Evolutionary conservation across 2,888 invertebrate species (phyloP).

Genomic region (Cistogaster globosa): DNA sequence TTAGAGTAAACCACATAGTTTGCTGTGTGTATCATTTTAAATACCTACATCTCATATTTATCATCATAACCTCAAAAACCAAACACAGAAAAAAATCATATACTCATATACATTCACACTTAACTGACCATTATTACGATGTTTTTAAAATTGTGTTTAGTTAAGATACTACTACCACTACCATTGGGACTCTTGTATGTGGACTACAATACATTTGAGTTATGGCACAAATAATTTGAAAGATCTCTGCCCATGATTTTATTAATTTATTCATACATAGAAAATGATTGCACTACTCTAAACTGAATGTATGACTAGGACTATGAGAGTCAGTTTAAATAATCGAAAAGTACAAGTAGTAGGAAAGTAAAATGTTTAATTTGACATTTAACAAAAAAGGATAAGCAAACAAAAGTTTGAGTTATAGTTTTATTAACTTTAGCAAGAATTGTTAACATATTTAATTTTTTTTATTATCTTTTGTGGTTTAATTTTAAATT

Average conservation of each 20-base stretch:
- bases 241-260: conserved; percentile 44
- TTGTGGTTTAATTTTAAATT: too few relatives aligned
- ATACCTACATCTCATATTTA: conserved; percentile 41
- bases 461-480: too few relatives aligned
- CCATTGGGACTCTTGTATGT: too few relatives aligned
- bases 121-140: conserved; percentile 31
- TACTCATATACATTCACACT: background rate
- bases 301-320: background rate
- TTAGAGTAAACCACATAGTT: background rate
- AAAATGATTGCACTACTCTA: conserved; percentile 43
- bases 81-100: background rate
- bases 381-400: background rate
- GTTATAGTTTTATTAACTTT: background rate
- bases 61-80: conserved; percentile 38
- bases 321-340: conserved; percentile 32
- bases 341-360: conserved; percentile 5
- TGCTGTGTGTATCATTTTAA: conserved; percentile 14
- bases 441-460: too few relatives aligned
- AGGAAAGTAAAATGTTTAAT: background rate
- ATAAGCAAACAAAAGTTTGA: background rate
- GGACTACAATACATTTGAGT: too few relatives aligned
- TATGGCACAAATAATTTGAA: background rate
- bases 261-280: conserved; percentile 65
- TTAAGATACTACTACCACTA: too few relatives aligned
- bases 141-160: background rate